A percentile compares a stretch with the other conserved stretches of the same genome.
Conservation (phyloP, 1,140 invertebrate genomes). For the Hestina assimilis region DNA sequence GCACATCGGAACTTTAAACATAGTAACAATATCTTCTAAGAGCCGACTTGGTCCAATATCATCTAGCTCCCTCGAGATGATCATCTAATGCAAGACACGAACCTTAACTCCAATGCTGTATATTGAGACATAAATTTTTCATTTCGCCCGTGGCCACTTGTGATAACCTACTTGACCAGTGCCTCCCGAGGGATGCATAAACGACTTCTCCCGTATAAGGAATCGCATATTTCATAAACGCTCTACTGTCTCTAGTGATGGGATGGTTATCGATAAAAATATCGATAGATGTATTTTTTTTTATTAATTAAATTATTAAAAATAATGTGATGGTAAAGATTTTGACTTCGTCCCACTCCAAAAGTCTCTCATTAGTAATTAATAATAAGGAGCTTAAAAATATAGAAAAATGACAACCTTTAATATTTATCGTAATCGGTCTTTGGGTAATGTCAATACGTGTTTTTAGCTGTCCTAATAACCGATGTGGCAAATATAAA, state of each 20-base stretch:
- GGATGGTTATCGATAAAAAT: no score
- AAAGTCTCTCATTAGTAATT: no score
- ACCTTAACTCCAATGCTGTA: slow-evolving; percentile 43
- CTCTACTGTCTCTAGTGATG: slow-evolving; percentile 42
- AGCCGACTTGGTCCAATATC: slow-evolving; percentile 26
- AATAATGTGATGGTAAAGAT: no score
- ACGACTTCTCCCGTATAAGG: slow-evolving; percentile 74
- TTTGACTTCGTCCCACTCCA: no score
- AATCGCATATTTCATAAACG: slow-evolving; percentile 77
- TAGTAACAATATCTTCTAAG: slow-evolving; percentile 6
- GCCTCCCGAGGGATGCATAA: slow-evolving; percentile 71
- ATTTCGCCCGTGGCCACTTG: slow-evolving; percentile 56
- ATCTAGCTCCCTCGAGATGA: slow-evolving; percentile 43
- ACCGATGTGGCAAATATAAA: not conserved
- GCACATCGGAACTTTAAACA: not conserved
- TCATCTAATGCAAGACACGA: slow-evolving; percentile 48
- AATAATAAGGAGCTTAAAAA: no score
- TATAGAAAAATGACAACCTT: no score
- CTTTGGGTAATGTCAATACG: no score
- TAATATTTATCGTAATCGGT: no score
- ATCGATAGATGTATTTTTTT: no score
- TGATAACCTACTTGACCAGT: slow-evolving; percentile 47
- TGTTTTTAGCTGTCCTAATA: not conserved
- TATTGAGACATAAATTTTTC: slow-evolving; percentile 77
- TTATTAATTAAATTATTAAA: no score